phyloP scores from a whole-genome alignment of 2,797 vertebrate species.

The Triplophysa bombifrons region DNA sequence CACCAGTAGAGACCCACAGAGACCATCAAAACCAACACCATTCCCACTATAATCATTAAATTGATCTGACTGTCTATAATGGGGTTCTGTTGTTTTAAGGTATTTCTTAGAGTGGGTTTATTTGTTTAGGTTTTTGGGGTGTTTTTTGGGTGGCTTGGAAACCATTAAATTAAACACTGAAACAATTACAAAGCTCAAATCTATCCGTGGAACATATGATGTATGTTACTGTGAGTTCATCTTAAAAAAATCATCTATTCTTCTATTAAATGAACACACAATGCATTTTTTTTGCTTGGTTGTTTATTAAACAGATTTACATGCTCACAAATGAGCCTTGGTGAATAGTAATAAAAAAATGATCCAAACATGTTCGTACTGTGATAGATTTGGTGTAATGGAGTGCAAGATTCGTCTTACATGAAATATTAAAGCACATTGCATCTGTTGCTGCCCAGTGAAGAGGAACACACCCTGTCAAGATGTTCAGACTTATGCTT shows the following conservation, averaged over 20 bases:
- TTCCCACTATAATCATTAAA: too few relatives aligned
- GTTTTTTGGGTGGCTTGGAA: too few relatives aligned
- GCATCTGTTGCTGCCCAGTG: conserved; percentile 63
- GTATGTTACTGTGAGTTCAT: too few relatives aligned
- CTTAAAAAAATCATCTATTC: too few relatives aligned
- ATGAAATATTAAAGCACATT: conserved; percentile 55
- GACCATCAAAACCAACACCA: too few relatives aligned
- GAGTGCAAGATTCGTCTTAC: conserved; percentile 70
- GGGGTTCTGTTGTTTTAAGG: too few relatives aligned
- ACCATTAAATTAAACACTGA: too few relatives aligned
- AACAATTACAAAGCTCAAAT: background rate
- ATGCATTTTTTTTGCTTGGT: conserved; percentile 23
- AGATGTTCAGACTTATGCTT: conserved; percentile 76
- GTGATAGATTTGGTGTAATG: conserved; percentile 59
- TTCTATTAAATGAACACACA: background rate
- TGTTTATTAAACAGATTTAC: conserved; percentile 59
- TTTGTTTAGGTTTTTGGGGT: too few relatives aligned
- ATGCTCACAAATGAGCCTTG: background rate
- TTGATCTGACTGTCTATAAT: too few relatives aligned
- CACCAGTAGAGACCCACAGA: too few relatives aligned
- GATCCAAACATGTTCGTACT: conserved; percentile 45
- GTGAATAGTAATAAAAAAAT: too few relatives aligned
- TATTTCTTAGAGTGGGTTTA: too few relatives aligned
- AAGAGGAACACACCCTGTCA: conserved; percentile 55
- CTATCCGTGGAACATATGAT: background rate